A percentile compares a stretch with the other conserved stretches of the same genome.
These are phyloP conservation scores for Megaceryle torquata DNA, from an alignment of 2,113 vertebrate genomes.

Conservation along the genomic window DNA sequence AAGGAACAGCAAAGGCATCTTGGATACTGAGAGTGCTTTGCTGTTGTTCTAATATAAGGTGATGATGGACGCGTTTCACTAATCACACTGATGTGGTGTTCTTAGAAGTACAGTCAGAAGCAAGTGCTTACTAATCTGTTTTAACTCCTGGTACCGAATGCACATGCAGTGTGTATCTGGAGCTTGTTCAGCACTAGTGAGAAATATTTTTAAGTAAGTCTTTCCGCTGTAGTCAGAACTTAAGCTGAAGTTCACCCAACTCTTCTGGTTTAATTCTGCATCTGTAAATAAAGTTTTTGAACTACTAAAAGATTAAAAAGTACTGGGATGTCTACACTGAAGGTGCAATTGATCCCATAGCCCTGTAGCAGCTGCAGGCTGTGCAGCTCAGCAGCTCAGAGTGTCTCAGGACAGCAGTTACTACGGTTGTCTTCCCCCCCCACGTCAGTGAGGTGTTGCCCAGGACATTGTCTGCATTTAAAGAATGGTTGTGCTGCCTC, in stretches of 20 bases:
- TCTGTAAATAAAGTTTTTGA: background rate
- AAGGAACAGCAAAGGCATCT: background rate
- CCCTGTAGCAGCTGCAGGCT: background rate
- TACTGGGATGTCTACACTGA: background rate
- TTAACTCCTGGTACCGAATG: background rate
- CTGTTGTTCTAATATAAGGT: background rate
- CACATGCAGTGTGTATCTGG: background rate
- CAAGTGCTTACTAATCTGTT: background rate
- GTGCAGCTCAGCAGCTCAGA: fast-evolving
- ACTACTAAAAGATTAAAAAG: background rate
- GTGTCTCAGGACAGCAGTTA: background rate
- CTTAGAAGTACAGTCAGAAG: background rate
- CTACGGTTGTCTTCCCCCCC: background rate
- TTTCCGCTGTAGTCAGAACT: background rate
- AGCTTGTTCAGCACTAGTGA: background rate
- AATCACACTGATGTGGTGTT: background rate
- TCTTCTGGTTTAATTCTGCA: background rate
- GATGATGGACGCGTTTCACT: background rate
- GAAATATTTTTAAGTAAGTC: background rate
- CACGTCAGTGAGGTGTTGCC: background rate
- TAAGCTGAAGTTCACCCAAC: background rate
- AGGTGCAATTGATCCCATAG: background rate
- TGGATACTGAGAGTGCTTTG: background rate
- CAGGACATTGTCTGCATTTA: background rate
- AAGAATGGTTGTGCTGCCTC: background rate